Evolutionary conservation across 2,888 invertebrate genomes (phyloP).

Genomic region (Sipha maydis): DNA sequence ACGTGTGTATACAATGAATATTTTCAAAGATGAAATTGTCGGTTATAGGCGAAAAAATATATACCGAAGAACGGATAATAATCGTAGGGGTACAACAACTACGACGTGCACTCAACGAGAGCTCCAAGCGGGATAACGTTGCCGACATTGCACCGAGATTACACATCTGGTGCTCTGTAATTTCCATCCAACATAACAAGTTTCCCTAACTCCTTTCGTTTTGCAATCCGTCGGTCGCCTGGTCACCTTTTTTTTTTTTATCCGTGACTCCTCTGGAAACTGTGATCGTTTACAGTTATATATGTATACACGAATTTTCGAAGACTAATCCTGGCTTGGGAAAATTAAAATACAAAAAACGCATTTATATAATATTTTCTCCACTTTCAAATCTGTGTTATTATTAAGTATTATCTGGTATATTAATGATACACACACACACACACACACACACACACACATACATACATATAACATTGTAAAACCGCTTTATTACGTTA

Average conservation of each 20-base stretch:
- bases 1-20: background rate
- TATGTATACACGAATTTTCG: background rate
- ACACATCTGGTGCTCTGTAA: constrained; percentile 44
- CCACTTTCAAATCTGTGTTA: background rate
- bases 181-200: constrained; percentile 45
- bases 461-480: background rate
- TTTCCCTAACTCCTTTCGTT: background rate
- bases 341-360: constrained; percentile 17
- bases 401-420: background rate
- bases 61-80: background rate
- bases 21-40: background rate
- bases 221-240: background rate
- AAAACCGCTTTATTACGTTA: background rate
- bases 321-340: background rate
- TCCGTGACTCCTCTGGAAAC: background rate
- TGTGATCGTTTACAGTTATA: background rate
- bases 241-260: background rate
- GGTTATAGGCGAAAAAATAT: background rate
- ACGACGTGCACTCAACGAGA: background rate
- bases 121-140: background rate
- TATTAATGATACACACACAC: background rate
- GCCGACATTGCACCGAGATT: constrained; percentile 13
- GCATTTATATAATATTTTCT: background rate
- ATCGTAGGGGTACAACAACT: background rate
- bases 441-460: background rate